Conservation (phyloP, 2,113 vertebrate species). For the Phrynocephalus versicolor region DNA sequence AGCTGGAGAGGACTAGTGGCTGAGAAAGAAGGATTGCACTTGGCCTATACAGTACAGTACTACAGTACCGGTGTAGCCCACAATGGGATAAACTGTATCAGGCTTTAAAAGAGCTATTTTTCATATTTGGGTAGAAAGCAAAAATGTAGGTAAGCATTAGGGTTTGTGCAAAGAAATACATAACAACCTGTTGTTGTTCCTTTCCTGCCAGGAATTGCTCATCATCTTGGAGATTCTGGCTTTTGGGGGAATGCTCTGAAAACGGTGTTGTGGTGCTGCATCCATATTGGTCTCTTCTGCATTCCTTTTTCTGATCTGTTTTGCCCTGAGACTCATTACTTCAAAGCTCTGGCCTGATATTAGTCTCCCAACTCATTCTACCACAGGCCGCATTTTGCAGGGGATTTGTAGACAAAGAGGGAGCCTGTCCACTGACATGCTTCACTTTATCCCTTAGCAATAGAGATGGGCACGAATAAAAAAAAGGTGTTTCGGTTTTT, state of each 20-base stretch:
- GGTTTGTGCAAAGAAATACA: background rate
- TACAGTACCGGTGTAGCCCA: too few relatives aligned
- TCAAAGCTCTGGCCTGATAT: too few relatives aligned
- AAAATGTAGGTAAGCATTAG: background rate
- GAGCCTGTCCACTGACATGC: slow-evolving; percentile 47
- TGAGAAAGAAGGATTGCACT: background rate
- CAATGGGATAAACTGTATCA: background rate
- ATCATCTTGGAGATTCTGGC: too few relatives aligned
- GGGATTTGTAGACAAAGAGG: slow-evolving; percentile 56
- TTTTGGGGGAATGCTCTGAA: too few relatives aligned
- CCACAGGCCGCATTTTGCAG: slow-evolving; percentile 30
- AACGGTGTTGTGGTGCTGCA: too few relatives aligned
- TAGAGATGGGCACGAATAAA: too few relatives aligned
- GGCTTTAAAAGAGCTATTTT: background rate
- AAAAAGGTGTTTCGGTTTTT: too few relatives aligned
- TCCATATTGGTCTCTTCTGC: too few relatives aligned
- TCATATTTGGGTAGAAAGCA: background rate
- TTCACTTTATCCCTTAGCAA: slow-evolving; percentile 57
- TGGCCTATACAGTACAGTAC: too few relatives aligned
- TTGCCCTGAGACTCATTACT: too few relatives aligned
- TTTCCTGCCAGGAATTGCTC: too few relatives aligned
- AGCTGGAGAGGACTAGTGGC: background rate
- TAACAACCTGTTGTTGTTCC: background rate
- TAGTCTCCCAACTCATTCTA: slow-evolving; percentile 22
- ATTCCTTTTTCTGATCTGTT: too few relatives aligned